Base-by-base conservation (phyloP, 2,113 vertebrate species). In the Miniopterus natalensis region DNA sequence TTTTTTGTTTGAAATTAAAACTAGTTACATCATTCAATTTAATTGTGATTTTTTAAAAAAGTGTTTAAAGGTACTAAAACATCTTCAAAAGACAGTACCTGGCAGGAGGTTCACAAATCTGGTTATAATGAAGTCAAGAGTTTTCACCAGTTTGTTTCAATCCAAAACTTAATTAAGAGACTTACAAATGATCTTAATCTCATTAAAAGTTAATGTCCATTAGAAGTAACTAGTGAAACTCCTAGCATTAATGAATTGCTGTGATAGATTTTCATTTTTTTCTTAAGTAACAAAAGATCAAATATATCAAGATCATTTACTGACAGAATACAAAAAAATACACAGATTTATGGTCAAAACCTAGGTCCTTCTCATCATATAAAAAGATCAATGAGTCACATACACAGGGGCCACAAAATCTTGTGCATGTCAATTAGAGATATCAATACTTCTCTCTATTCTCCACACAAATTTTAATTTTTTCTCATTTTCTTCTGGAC, bases 1-100 rank as follows among this genome's bases (percentile, higher is more conserved):
- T 85, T 25, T 36, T 83, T 74, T 68, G 13, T 68, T 77, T 89
- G 47, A 31, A 87, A 92, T 89, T 80, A 88, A 93, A 92, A 94
- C 23, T 40, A 95, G 40, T 80, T 59, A 92, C 0, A 49, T 61
- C 40, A 75, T 40, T 84, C 20, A 81, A 94, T 93, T 92, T 84
- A 68, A 83, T 2, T 61, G 36, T 85, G 81, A 90, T 55, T 51
- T 59, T 15, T 78, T 36, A 45, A 68, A 66, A 78, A n/a, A 55
- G 14, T 61, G 20, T 73, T 36, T 94, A 66, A 92, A 79, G 9
- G 79, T 18, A 80, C 1, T 93, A 42, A 92, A 95, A 91, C 4
- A 88, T 75, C 20, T 96, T 95, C 40, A 66, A 84, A 78, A 89
- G 47, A 36, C 29, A 79, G 11, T 93, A 61, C 31, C 61, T 78